Evolutionary conservation across 2,888 invertebrate genomes (phyloP), one percentile per base, ranked within the genome.

Genomic region (Mythimna ferrago): DNA sequence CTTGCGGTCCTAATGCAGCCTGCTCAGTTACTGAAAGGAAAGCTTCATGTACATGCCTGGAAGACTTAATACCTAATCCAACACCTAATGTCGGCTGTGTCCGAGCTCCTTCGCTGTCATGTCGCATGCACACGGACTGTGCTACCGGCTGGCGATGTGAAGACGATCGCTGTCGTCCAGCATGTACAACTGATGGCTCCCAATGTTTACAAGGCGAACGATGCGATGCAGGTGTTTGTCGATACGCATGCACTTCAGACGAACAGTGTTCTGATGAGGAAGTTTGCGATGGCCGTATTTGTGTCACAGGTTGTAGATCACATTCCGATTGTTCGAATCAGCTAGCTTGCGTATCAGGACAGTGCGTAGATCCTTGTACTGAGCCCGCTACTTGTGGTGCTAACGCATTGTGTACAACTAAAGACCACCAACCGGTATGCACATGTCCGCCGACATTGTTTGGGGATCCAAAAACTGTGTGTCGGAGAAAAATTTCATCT

Each of bases 21-120:
- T 98, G 99, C 89, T 97, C 98, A 0, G 98, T 98, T 1, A 97
- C 97, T 16, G 98, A 98, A 89, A 98, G 98, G 89, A 97, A 98
- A 86, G 98, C 98, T 7, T 97, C 97, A 54, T 99, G 99, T 89
- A 97, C 98, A 35, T 99, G 99, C 89, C 96, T 97, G 53, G 96
- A 97, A 65, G 98, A 98, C 35, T 97, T 98, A 91, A 98, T 99
- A 86, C 98, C 99, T 16, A 99, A 98, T 92, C 99, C 99, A 65
- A 98, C 98, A 2, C 98, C 99, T 1, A 98, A 98, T 89, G 97
- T 99, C 53, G 99, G 98, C 0, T 99, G 99, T 89, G 97, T 98
- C 0, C 97, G 99, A 86, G 97, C 98, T 16, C 98, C 98, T 0
- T 97, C 98, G 16, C 93, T 97, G 26, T 96, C 97, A n/a, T 99